These are phyloP conservation scores for Taenaris catops DNA, from an alignment of 2,888 invertebrate genomes.

Conservation along the genomic window DNA sequence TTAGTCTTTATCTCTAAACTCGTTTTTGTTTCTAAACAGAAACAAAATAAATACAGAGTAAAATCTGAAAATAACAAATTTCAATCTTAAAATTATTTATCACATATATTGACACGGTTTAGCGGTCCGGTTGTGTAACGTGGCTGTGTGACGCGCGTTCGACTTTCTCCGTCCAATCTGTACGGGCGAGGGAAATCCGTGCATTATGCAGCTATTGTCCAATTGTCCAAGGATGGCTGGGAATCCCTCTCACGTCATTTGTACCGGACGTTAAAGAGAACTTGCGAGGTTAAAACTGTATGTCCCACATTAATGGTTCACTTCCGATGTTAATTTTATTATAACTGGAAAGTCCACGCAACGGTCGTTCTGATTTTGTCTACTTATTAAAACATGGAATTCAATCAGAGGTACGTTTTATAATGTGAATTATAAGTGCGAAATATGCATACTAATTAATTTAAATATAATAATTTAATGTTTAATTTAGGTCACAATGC, in stretches of 20 bases:
- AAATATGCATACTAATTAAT: too few relatives aligned
- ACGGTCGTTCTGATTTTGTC: too few relatives aligned
- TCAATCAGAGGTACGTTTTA: too few relatives aligned
- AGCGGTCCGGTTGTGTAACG: constrained; percentile 55
- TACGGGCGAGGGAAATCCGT: constrained; percentile 47
- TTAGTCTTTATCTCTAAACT: too few relatives aligned
- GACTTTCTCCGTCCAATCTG: constrained; percentile 53
- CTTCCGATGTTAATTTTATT: constrained; percentile 5
- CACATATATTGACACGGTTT: constrained; percentile 44
- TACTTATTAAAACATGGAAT: too few relatives aligned
- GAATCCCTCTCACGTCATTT: constrained; percentile 41
- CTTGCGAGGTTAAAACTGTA: neutral
- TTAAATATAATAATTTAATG: too few relatives aligned
- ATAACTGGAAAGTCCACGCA: neutral
- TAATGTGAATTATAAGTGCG: too few relatives aligned
- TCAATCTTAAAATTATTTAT: constrained; percentile 1
- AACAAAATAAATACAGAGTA: too few relatives aligned
- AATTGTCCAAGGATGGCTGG: constrained; percentile 30
- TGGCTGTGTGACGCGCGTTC: constrained; percentile 53
- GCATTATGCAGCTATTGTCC: constrained; percentile 28
- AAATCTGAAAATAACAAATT: neutral
- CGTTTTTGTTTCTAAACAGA: too few relatives aligned
- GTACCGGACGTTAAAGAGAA: constrained; percentile 4
- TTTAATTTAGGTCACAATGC: too few relatives aligned
- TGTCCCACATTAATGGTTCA: constrained; percentile 3